Evolutionary conservation across 2,113 vertebrate species (phyloP).

Genomic region (Genyomyrus donnyi): DNA sequence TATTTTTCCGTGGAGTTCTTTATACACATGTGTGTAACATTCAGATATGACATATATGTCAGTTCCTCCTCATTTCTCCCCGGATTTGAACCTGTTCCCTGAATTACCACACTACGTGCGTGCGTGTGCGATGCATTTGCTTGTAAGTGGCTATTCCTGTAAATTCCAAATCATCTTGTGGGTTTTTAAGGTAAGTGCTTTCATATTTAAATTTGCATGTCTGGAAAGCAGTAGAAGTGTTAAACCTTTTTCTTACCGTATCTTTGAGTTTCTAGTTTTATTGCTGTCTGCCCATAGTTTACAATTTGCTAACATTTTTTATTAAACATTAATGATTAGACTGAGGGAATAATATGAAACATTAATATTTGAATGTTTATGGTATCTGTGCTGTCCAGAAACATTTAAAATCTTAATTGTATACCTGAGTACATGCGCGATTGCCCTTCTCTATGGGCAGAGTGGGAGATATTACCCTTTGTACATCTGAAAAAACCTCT

Average conservation of each 20-base stretch:
- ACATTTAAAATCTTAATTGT: not conserved
- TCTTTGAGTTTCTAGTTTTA: not conserved
- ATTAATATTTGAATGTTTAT: not conserved
- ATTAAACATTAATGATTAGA: not conserved
- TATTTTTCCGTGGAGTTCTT: not conserved
- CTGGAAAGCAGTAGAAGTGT: not conserved
- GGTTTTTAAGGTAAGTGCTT: constrained; percentile 10
- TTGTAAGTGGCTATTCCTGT: constrained; percentile 11
- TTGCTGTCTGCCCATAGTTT: not conserved
- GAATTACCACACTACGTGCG: not conserved
- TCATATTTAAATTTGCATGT: not conserved
- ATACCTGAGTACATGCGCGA: not conserved
- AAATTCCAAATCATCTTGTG: not conserved
- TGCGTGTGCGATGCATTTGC: not conserved
- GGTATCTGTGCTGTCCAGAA: not conserved
- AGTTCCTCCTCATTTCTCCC: not conserved
- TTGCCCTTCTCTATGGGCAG: not conserved
- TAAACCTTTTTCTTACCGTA: not conserved
- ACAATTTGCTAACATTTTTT: not conserved
- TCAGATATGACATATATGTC: not conserved
- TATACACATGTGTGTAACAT: not conserved
- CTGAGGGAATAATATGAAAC: not conserved
- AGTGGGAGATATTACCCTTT: not conserved
- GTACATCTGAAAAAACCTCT: not conserved
- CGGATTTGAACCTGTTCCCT: not conserved